phyloP scores from a whole-genome alignment of 2,888 invertebrate genomes.

The Acanthacorydalis orientalis region DNA sequence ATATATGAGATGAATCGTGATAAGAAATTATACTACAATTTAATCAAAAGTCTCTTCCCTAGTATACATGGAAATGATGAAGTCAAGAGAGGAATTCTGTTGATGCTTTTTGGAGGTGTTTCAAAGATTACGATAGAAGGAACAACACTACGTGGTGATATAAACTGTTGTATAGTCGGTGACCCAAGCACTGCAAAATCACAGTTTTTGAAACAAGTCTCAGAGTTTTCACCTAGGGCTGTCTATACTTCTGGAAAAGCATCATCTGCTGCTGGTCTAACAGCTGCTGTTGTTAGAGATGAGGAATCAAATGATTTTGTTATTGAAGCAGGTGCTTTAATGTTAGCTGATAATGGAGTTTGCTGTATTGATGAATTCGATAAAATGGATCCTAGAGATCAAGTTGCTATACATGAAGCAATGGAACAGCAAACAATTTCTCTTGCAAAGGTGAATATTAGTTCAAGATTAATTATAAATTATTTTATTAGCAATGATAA shows the following conservation, averaged over 20 bases:
- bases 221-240: conserved; percentile 89
- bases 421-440: conserved; percentile 99
- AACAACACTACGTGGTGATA: conserved; percentile 87
- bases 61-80: conserved; percentile 95
- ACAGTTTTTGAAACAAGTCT: conserved; percentile 81
- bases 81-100: conserved; percentile 76
- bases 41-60: conserved; percentile 85
- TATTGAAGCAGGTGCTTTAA: conserved; percentile 98
- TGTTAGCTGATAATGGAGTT: conserved; percentile 97
- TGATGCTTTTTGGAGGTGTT: conserved; percentile 96
- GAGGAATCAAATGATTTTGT: conserved; percentile 98
- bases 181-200: conserved; percentile 99
- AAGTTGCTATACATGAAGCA: conserved; percentile 98
- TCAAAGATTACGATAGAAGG: conserved; percentile 83
- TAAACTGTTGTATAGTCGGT: conserved; percentile 95
- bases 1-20: conserved; percentile 96
- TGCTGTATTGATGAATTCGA: conserved; percentile 99
- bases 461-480: conserved; percentile 3
- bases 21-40: conserved; percentile 72
- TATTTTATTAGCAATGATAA: neutral
- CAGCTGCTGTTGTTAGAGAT: conserved; percentile 95
- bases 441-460: conserved; percentile 62
- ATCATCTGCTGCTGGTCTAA: conserved; percentile 92
- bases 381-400: conserved; percentile 96
- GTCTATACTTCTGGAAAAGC: conserved; percentile 99